Conservation (phyloP, 2,113 vertebrate species). For the Eolophus roseicapilla region DNA sequence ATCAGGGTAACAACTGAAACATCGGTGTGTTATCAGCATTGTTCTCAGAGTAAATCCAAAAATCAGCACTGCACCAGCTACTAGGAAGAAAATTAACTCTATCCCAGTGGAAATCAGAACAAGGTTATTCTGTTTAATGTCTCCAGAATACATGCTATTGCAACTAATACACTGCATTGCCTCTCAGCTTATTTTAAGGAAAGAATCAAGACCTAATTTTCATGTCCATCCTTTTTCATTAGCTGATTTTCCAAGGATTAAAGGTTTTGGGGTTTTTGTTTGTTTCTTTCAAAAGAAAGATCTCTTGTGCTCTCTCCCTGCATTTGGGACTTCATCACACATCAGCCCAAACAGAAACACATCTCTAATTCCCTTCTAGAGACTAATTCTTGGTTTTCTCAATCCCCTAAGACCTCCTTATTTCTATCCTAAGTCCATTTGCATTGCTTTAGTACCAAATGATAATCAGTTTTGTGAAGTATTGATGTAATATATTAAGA, state of each 20-base stretch:
- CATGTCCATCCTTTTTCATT: not conserved
- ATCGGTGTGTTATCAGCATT: not conserved
- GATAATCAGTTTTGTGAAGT: conserved; percentile 43
- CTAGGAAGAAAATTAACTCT: not conserved
- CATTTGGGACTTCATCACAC: not conserved
- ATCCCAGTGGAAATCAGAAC: not conserved
- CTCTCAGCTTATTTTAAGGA: not conserved
- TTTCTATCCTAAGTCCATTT: conserved; percentile 49
- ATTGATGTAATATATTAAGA: conserved; percentile 8
- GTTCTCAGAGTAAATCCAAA: not conserved
- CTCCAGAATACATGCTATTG: not conserved
- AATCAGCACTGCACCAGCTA: not conserved
- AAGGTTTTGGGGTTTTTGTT: not conserved
- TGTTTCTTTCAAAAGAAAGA: not conserved
- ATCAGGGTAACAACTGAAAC: not conserved
- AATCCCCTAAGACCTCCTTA: conserved; percentile 37
- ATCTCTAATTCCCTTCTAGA: conserved; percentile 20
- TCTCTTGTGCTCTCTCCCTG: not conserved
- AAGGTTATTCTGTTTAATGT: not conserved
- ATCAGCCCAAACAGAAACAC: not conserved
- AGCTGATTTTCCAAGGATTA: conserved; percentile 41
- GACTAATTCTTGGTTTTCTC: conserved; percentile 7
- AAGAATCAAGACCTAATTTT: conserved; percentile 15
- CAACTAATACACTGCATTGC: not conserved
- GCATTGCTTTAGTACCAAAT: conserved; percentile 15